These are phyloP conservation scores for Rhincodon typus DNA, from an alignment of 2,797 vertebrate genomes.

Conservation along the genomic window DNA sequence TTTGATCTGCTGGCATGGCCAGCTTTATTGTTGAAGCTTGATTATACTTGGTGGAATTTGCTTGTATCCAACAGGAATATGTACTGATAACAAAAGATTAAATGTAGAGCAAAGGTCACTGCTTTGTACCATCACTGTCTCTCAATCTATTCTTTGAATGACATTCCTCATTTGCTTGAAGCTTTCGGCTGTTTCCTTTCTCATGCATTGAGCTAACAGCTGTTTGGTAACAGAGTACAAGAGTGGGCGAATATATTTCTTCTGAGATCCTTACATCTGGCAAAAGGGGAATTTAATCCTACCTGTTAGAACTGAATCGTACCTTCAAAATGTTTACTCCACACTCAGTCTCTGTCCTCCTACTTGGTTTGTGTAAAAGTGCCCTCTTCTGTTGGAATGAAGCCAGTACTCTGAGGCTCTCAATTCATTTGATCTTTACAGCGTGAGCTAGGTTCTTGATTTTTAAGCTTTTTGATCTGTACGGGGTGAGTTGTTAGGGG, in stretches of 20 bases:
- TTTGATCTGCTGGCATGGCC: not conserved
- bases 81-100: not conserved
- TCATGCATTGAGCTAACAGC: not conserved
- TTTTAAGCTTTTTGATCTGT: not conserved
- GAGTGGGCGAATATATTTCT: not conserved
- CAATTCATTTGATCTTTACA: not conserved
- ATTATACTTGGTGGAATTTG: not conserved
- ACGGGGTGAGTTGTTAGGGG: not conserved
- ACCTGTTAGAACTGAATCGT: not conserved
- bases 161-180: not conserved
- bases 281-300: not conserved
- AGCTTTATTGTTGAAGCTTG: not conserved
- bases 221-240: not conserved
- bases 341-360: not conserved
- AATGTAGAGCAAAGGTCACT: not conserved
- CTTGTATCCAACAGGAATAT: not conserved
- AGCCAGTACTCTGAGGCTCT: not conserved
- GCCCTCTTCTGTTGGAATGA: not conserved
- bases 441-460: not conserved
- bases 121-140: not conserved
- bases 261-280: not conserved
- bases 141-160: not conserved
- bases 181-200: not conserved
- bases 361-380: not conserved
- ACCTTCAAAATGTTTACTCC: not conserved